A percentile compares a stretch with the other conserved stretches of the same genome.
Conservation (phyloP, 2,113 vertebrate species). For the Zapornia atra region DNA sequence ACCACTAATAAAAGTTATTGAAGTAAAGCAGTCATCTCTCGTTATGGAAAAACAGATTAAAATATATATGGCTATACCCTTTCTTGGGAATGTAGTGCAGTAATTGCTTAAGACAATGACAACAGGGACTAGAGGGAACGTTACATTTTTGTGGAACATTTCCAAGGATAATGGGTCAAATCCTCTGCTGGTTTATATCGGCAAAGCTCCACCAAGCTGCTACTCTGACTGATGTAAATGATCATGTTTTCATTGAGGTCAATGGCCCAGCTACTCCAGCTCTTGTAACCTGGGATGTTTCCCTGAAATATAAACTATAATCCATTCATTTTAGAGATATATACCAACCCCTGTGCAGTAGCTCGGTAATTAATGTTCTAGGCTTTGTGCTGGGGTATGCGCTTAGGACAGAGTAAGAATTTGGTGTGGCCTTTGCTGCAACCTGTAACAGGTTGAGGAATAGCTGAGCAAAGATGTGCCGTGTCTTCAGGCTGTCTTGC, state of each 20-base stretch:
- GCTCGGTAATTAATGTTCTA: not conserved
- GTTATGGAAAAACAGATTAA: not conserved
- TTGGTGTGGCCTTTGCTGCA: not conserved
- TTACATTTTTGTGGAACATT: not conserved
- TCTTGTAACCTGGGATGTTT: not conserved
- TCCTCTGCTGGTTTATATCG: not conserved
- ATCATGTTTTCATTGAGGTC: not conserved
- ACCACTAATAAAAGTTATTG: constrained; percentile 29
- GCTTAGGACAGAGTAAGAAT: not conserved
- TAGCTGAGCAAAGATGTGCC: not conserved
- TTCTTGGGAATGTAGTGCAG: not conserved
- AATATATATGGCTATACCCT: not conserved
- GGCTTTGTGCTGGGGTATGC: not conserved
- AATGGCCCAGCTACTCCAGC: not conserved
- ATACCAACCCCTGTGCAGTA: not conserved
- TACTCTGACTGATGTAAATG: not conserved
- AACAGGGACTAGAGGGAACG: not conserved
- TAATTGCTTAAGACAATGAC: constrained; percentile 14
- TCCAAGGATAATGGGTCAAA: not conserved
- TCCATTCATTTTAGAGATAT: not conserved
- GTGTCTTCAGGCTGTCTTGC: not conserved
- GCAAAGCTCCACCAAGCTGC: not conserved
- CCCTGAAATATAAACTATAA: not conserved
- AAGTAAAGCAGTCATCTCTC: constrained; percentile 28
- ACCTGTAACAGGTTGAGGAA: not conserved